Base-by-base conservation (phyloP, 2,113 vertebrate genomes). In the Shinisaurus crocodilurus region DNA sequence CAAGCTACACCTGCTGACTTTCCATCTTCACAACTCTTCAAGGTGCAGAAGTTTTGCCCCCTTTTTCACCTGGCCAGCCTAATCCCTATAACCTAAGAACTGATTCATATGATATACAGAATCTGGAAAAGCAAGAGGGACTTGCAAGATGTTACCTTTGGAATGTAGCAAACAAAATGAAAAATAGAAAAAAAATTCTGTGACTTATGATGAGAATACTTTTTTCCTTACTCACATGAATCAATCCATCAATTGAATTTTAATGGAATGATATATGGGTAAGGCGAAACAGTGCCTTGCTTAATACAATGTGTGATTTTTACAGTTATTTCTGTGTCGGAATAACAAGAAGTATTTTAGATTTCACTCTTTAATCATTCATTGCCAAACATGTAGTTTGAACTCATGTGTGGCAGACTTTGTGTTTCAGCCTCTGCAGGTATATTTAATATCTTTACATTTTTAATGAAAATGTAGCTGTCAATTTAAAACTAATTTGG, bases 401-500 rank as follows among this genome's bases (percentile, higher is more conserved):
- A 91, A 89, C 90, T 84, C 88, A 63, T n/a, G 65, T 13, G 69
- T 86, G 74, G 74, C 90, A 80, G 84, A 92, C 82, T 92, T 91
- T 81, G 90, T 90, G 77, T 95, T 83, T 82, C 85, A 94, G 9
- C 80, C 94, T 97, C 91, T 94, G 96, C 94, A 95, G 96, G 94
- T 96, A 96, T 94, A 96, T 96, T 96, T 95, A 96, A 95, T 96
- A 97, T 96, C 97, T 96, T 96, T 96, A 97, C 95, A 94, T 87
- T 96, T 97, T 97, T 91, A 97, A 97, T 97, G 93, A 98, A 98
- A 97, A 98, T 96, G 96, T 97, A 98, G 96, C 97, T 98, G 98
- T 98, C 98, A 98, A 96, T 98, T 98, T 98, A 97, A 97, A 98
- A 97, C 97, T 98, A 98, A 98, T 98, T 97, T 98, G 97, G 98